These are phyloP conservation scores for Eidolon helvum DNA, from an alignment of 2,113 vertebrate species.

Conservation along the genomic window DNA sequence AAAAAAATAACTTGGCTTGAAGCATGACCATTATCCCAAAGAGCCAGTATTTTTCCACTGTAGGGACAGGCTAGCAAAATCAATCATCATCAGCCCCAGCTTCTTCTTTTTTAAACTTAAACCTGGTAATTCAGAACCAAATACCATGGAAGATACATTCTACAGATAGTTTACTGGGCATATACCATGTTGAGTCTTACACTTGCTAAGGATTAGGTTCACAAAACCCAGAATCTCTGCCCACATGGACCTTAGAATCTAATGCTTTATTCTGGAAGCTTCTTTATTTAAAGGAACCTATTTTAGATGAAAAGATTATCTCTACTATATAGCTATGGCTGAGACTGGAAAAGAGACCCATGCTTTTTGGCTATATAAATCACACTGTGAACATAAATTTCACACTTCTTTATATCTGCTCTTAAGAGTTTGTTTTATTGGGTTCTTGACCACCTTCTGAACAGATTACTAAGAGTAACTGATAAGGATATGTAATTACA, in stretches of 20 bases:
- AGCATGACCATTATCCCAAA: constrained; percentile 73
- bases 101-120: not conserved
- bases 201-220: not conserved
- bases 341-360: not conserved
- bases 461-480: not conserved
- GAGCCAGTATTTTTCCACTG: constrained; percentile 81
- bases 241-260: not conserved
- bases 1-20: constrained; percentile 68
- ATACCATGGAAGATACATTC: not conserved
- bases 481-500: not conserved
- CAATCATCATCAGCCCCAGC: constrained; percentile 53
- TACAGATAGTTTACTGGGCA: not conserved
- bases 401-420: not conserved
- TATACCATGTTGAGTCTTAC: not conserved
- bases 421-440: not conserved
- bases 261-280: not conserved
- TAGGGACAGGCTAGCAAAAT: constrained; percentile 70
- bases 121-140: constrained; percentile 6
- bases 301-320: not conserved
- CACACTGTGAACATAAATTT: not conserved
- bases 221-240: not conserved
- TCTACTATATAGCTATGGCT: not conserved
- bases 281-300: not conserved
- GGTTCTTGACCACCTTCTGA: not conserved
- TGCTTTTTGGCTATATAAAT: not conserved